Conservation (phyloP, 1,140 invertebrate species). For the Microplitis mediator region DNA sequence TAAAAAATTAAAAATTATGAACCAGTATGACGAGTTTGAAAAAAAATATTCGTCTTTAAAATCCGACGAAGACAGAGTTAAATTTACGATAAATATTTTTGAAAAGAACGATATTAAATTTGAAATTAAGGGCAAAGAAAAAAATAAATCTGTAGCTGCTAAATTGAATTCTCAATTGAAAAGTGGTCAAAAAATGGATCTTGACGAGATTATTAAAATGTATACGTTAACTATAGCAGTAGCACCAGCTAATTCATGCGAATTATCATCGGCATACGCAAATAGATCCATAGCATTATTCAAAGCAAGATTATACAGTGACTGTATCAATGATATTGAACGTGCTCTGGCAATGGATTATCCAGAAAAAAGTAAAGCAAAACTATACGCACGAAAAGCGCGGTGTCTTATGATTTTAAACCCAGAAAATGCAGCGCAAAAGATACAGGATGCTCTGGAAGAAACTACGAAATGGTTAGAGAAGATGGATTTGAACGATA, state of each 20-base stretch:
- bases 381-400: conserved; percentile 18
- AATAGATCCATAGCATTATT: conserved; percentile 26
- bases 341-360: conserved; percentile 19
- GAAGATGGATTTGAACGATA: conserved; percentile 3
- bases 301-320: conserved; percentile 21
- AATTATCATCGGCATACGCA: conserved; percentile 21
- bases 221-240: conserved; percentile 26
- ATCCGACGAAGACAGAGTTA: conserved; percentile 5
- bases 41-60: conserved; percentile 2
- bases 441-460: neutral
- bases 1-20: neutral
- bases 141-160: neutral
- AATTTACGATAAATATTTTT: conserved; percentile 5
- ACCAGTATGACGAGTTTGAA: neutral
- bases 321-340: conserved; percentile 26
- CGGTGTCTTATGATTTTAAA: neutral
- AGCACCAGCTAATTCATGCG: conserved; percentile 15
- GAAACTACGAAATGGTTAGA: conserved; percentile 1
- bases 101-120: neutral
- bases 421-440: neutral
- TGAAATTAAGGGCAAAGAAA: neutral
- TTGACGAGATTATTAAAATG: conserved; percentile 12
- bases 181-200: too few relatives aligned
- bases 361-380: conserved; percentile 14
- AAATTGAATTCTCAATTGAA: neutral